Conservation (phyloP, 2,797 vertebrate genomes). For the Siniperca obscura region DNA sequence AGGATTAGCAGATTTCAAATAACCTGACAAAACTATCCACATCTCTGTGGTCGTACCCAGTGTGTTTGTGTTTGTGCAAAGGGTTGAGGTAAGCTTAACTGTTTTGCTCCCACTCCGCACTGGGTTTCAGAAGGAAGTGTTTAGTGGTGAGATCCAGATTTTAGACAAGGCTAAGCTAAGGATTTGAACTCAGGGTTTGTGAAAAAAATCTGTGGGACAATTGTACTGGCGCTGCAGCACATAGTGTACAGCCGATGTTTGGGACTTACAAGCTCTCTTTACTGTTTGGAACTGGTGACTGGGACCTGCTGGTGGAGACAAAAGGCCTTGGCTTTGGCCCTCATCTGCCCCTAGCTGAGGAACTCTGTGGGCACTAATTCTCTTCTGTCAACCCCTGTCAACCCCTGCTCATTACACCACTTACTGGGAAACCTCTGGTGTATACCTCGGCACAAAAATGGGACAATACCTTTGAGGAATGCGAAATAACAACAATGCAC, state of each 20-base stretch:
- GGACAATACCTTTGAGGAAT: constrained; percentile 72
- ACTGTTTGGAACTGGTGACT: constrained; percentile 59
- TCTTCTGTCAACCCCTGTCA: constrained; percentile 91
- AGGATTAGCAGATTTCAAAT: constrained; percentile 38
- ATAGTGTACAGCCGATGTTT: constrained; percentile 19
- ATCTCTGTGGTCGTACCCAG: constrained; percentile 11
- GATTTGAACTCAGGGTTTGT: constrained; percentile 33
- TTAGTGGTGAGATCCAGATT: constrained; percentile 82
- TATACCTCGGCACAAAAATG: constrained; percentile 74
- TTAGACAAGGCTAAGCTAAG: constrained; percentile 45
- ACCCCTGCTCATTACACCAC: constrained; percentile 86
- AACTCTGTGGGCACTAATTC: constrained; percentile 67
- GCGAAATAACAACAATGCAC: constrained; percentile 73
- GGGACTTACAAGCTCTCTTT: constrained; percentile 20
- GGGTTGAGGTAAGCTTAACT: constrained; percentile 49
- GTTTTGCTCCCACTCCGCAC: constrained; percentile 53
- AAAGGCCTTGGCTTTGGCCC: constrained; percentile 76
- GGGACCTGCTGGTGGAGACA: constrained; percentile 79
- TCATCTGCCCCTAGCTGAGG: constrained; percentile 52
- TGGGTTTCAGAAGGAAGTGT: constrained; percentile 81
- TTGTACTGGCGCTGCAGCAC: constrained; percentile 5
- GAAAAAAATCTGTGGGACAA: constrained; percentile 10
- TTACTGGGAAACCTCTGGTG: constrained; percentile 74
- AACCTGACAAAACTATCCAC: constrained; percentile 20
- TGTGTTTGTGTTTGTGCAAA: constrained; percentile 54